These are phyloP conservation scores for Eulimnadia texana DNA, from an alignment of 1,140 invertebrate genomes.

Conservation along the genomic window DNA sequence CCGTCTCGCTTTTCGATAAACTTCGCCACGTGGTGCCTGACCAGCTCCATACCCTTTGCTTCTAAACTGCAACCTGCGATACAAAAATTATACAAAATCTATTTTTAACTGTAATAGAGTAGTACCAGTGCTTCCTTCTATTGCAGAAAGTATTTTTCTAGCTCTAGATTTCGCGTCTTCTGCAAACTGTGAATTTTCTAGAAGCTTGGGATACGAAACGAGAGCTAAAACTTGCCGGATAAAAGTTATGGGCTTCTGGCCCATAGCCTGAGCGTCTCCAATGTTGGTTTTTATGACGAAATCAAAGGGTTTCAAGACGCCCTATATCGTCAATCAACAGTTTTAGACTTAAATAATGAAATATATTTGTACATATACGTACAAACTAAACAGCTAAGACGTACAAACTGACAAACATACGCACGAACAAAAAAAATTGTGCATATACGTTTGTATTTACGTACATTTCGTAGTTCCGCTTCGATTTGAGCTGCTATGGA, in stretches of 20 bases:
- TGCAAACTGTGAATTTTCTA: background rate
- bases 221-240: slow-evolving; percentile 34
- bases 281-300: slow-evolving; percentile 46
- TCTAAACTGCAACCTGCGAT: slow-evolving; percentile 71
- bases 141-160: background rate
- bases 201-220: background rate
- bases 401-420: too few species aligned
- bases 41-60: slow-evolving; percentile 81
- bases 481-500: too few species aligned
- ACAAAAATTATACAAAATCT: background rate
- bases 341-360: too few species aligned
- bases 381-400: too few species aligned
- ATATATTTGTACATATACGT: too few species aligned
- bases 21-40: slow-evolving; percentile 71
- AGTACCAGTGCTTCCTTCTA: background rate
- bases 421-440: too few species aligned
- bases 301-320: slow-evolving; percentile 38
- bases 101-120: background rate
- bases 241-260: slow-evolving; percentile 45
- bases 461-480: too few species aligned
- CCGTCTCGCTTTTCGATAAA: slow-evolving; percentile 79
- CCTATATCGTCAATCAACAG: too few species aligned
- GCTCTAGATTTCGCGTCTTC: background rate
- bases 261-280: slow-evolving; percentile 47
- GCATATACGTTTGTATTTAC: too few species aligned